Percentiles rank a stretch among this genome's conserved stretches.
Evolutionary conservation across 2,888 invertebrate genomes (phyloP).

Genomic region (Aplocera efformata): DNA sequence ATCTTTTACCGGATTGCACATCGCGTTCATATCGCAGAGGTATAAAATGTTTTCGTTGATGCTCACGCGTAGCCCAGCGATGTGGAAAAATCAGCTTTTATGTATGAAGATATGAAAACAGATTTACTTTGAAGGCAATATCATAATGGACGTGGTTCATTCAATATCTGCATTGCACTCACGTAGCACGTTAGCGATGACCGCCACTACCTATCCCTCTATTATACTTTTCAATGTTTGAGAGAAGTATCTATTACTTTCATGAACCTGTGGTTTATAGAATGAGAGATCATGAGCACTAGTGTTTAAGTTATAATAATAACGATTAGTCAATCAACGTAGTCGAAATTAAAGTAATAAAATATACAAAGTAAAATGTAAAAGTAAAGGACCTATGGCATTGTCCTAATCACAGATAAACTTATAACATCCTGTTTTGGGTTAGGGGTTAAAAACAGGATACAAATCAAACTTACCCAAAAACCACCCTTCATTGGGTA

Average conservation of each 20-base stretch:
- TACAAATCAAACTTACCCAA: too few species aligned
- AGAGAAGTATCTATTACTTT: conserved; percentile 21
- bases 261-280: conserved; percentile 10
- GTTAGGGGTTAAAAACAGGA: too few species aligned
- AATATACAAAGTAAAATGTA: too few species aligned
- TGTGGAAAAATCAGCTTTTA: conserved; percentile 56
- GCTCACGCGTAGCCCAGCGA: conserved; percentile 49
- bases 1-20: too few species aligned
- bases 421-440: too few species aligned
- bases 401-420: too few species aligned
- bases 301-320: too few species aligned
- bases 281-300: conserved; percentile 15
- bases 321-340: too few species aligned
- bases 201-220: conserved; percentile 52
- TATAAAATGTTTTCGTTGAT: conserved; percentile 40
- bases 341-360: too few species aligned
- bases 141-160: conserved; percentile 73
- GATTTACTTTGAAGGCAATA: conserved; percentile 74
- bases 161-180: conserved; percentile 58
- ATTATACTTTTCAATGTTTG: conserved; percentile 43
- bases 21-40: conserved; percentile 25
- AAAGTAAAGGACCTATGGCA: too few species aligned
- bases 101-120: conserved; percentile 61
- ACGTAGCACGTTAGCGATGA: conserved; percentile 49
- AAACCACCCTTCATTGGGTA: too few species aligned